Evolutionary conservation across 92 coral and sea anemone genomes (phyloP), one percentile per base, ranked within the genome.

Genomic region (Zoanthus sociatus): DNA sequence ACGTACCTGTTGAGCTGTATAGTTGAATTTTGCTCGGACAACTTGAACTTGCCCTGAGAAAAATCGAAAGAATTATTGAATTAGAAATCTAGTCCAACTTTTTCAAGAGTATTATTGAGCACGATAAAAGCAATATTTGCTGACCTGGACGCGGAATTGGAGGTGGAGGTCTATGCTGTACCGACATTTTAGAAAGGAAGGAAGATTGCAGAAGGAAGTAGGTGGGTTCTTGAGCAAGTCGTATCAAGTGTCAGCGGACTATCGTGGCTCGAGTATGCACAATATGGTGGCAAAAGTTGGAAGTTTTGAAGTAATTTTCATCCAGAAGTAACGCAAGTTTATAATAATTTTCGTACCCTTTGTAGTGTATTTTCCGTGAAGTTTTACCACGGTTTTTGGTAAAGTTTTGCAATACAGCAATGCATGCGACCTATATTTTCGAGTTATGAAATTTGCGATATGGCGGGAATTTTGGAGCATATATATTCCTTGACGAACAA

Each of bases 91-190:
- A 44, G 18, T n/a, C 17, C 30, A 45, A 12, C 10, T 68, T 61
- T 76, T n/a, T 78, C 77, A 78, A 26, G 54, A 32, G 73, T 13
- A 60, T 47, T 53, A 30, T 46, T n/a, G 32, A 55, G 68, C 18
- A 9, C 20, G 60, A 71, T 71, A 14, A 69, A 42, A 55, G 82
- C 18, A 58, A 76, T 77, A 82, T 37, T 54, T 6, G 16, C 61
- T 76, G 71, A 97, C 99, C 98, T 91, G 99, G 99, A 46, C 96
- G 78, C 0, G 99, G 99, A 58, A 96, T 94, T 7, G 99, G 99
- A 82, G 99, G 99, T 5, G 99, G 98, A n/a, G 99, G 97, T 47
- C 98, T 88, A 67, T 91, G 90, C 30, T 97, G 97, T 3, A 92
- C 60, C 14, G 95, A 94, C 98, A 96, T 93, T 11, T 91, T 95